Conservation (phyloP, 2,888 invertebrate species). For the Steinernema scapterisci region DNA sequence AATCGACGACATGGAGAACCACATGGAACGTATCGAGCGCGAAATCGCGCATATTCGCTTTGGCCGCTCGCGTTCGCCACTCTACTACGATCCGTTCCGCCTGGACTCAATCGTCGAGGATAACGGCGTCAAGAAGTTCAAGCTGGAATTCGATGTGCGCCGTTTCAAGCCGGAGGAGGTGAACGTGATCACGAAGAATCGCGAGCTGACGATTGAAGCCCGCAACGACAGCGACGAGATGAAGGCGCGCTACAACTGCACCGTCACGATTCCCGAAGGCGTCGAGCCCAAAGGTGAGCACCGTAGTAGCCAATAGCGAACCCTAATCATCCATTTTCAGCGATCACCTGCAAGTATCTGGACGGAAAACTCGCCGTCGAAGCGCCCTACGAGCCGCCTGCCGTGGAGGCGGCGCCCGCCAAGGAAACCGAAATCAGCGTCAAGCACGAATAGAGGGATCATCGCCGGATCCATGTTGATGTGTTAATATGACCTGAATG, state of each 20-base stretch:
- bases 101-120: constrained; percentile 49
- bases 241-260: constrained; percentile 39
- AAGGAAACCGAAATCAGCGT: constrained; percentile 35
- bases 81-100: constrained; percentile 17
- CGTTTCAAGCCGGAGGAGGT: constrained; percentile 52
- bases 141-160: constrained; percentile 51
- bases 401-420: constrained; percentile 41
- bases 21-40: constrained; percentile 33
- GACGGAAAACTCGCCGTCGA: constrained; percentile 11
- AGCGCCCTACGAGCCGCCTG: constrained; percentile 2
- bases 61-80: constrained; percentile 2
- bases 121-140: constrained; percentile 51
- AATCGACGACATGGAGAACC: constrained; percentile 24
- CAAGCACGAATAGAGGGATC: constrained; percentile 34
- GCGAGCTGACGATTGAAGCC: constrained; percentile 37
- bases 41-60: constrained; percentile 28
- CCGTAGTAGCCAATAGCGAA: background rate
- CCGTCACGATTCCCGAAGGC: constrained; percentile 40
- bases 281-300: constrained; percentile 34
- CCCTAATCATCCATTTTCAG: background rate
- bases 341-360: constrained; percentile 8
- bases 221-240: constrained; percentile 40
- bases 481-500: constrained; percentile 11
- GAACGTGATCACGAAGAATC: constrained; percentile 38
- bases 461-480: background rate